These are phyloP conservation scores for Mionectes olivaceus DNA, from an alignment of 2,797 vertebrate genomes.

Conservation along the genomic window DNA sequence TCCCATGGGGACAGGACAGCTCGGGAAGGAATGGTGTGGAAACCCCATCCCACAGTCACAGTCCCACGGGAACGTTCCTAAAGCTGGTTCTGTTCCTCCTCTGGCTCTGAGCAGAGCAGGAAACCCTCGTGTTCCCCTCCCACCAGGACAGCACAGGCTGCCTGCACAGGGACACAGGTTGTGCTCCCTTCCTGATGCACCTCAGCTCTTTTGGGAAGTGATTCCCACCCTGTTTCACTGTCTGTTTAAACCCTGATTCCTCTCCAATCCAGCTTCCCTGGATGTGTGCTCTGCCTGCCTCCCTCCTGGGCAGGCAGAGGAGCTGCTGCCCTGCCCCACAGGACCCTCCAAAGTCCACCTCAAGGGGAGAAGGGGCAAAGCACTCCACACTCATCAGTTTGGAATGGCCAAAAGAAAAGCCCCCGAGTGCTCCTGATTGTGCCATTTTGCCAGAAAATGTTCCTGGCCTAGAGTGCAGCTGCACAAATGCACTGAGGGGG, in stretches of 20 bases:
- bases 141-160: neutral
- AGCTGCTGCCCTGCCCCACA: neutral
- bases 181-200: neutral
- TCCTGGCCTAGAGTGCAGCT: neutral
- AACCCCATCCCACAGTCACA: rapidly evolving
- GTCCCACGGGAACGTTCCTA: rapidly evolving
- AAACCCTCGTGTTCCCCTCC: neutral
- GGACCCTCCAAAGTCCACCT: neutral
- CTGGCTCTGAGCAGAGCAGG: neutral
- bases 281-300: neutral
- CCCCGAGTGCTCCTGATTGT: neutral
- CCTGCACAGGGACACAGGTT: neutral
- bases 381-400: neutral
- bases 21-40: rapidly evolving
- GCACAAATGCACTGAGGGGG: neutral
- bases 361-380: neutral
- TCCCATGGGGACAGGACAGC: rapidly evolving
- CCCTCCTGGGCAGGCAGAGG: neutral
- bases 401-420: neutral
- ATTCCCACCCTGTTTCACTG: neutral
- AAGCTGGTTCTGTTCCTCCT: neutral
- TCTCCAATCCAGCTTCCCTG: neutral
- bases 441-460: neutral
- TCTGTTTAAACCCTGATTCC: neutral
- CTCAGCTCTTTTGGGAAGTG: neutral